Evolutionary conservation across 2,797 vertebrate species (phyloP), one percentile per base, ranked within the genome.

Genomic region (Xiphorhynchus erythropygius): DNA sequence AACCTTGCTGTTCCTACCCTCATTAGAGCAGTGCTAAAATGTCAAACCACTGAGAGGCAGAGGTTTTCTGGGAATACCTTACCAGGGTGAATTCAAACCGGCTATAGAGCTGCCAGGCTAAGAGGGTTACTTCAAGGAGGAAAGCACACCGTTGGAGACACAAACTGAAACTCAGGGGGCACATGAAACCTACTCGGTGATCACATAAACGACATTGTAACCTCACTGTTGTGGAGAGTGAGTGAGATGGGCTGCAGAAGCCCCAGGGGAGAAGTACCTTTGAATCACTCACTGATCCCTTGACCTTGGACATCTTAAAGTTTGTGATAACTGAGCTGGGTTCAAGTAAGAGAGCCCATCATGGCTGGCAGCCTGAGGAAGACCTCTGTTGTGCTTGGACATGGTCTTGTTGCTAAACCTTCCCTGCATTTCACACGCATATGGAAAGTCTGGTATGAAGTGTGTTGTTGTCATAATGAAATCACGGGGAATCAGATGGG

Each of bases 401-500:
- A 0, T 3, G 2, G 27, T 65, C 63, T 75, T 6, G 1, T 39
- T 91, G 5, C 42, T 46, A 56, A 94, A 76, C 8, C 37, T 89
- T 75, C 56, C 47, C 53, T 67, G 24, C 42, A 28, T 78, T 93
- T 93, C 89, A 85, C 35, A 52, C 12, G 15, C 71, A 75, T 5
- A 28, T n/a, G 2, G 18, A 50, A 69, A 1, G 59, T 41, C 47
- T 91, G 74, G 44, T 94, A 93, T 30, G 59, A 74, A 95, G 87
- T 47, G 68, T 52, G 57, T 56, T 96, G 89, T 88, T 96, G 87
- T 91, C 91, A 81, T 91, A 94, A 94, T 94, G 86, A 96, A 97
- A 94, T 95, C 91, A 88, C 95, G 90, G 89, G 75, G 92, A 97
- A 94, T 96, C 62, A 81, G 96, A 97, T 96, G 96, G 97, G 96